Percentiles rank a stretch among this genome's conserved stretches.
Conservation (phyloP, 2,797 vertebrate species). For the Halcyon smyrnensis region DNA sequence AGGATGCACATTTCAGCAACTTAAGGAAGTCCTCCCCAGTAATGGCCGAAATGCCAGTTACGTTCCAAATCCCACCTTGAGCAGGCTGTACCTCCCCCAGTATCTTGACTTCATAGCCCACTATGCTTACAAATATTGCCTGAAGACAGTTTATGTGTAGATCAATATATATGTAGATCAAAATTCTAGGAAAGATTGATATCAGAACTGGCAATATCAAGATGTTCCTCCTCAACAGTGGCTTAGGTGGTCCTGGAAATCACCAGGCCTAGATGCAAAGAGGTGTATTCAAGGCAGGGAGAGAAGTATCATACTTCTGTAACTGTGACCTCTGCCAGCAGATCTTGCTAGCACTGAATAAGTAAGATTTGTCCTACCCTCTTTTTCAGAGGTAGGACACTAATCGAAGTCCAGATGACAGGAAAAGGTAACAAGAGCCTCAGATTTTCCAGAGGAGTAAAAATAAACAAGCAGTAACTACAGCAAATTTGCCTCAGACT, state of each 20-base stretch:
- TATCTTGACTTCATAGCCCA: not conserved
- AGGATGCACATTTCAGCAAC: not conserved
- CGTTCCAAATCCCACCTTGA: not conserved
- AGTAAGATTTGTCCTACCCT: not conserved
- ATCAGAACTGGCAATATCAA: not conserved
- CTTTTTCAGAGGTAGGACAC: conserved; percentile 1
- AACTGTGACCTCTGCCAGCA: not conserved
- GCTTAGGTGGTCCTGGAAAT: not conserved
- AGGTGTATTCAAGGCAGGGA: not conserved
- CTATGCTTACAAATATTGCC: not conserved
- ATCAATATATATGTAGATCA: not conserved
- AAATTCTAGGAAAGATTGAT: not conserved
- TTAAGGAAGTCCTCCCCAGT: not conserved
- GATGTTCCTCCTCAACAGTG: not conserved
- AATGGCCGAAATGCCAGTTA: not conserved
- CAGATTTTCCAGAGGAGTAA: conserved; percentile 13
- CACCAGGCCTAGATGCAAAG: not conserved
- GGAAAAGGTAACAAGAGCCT: not conserved
- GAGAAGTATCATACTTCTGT: not conserved
- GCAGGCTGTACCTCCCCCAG: not conserved
- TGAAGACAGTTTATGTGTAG: not conserved
- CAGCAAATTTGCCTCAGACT: not conserved
- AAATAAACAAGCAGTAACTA: not conserved
- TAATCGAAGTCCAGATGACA: conserved; percentile 10
- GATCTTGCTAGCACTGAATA: conserved; percentile 4